Evolutionary conservation across 1,140 invertebrate species (phyloP).

Genomic region (Calliopsis andreniformis): DNA sequence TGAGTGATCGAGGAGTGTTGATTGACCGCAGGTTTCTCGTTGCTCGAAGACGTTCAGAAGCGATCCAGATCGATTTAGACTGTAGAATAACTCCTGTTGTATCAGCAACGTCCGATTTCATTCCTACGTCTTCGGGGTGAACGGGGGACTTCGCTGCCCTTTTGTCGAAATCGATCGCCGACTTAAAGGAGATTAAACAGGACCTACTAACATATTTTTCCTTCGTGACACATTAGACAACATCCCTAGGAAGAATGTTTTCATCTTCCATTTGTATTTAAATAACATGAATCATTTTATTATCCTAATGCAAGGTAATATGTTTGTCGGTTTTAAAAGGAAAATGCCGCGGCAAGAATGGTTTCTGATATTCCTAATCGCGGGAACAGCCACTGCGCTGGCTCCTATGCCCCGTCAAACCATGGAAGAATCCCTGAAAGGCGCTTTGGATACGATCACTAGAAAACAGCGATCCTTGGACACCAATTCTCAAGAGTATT

Average conservation of each 20-base stretch:
- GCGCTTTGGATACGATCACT: constrained; percentile 78
- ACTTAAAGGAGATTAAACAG: constrained; percentile 12
- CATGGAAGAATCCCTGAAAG: constrained; percentile 76
- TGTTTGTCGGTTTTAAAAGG: neutral
- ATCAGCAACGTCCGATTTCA: constrained; percentile 29
- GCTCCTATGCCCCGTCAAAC: constrained; percentile 55
- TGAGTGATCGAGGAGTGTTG: too few species aligned
- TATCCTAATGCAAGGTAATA: too few species aligned
- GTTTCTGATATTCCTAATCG: constrained; percentile 57
- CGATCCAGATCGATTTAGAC: too few species aligned
- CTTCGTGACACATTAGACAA: neutral
- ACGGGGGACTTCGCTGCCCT: constrained; percentile 38
- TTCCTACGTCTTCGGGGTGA: constrained; percentile 46
- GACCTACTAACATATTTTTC: constrained; percentile 6
- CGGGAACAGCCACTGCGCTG: constrained; percentile 58
- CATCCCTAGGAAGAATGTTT: too few species aligned
- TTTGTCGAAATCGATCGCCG: constrained; percentile 51
- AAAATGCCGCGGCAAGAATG: constrained; percentile 58
- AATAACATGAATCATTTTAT: too few species aligned
- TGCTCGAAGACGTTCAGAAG: too few species aligned
- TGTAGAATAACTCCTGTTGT: neutral
- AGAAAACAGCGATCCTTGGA: constrained; percentile 78
- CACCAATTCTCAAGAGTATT: constrained; percentile 68
- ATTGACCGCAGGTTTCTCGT: too few species aligned
- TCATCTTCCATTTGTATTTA: too few species aligned